phyloP scores from a whole-genome alignment of 2,113 vertebrate species.

The Saguinus midas region DNA sequence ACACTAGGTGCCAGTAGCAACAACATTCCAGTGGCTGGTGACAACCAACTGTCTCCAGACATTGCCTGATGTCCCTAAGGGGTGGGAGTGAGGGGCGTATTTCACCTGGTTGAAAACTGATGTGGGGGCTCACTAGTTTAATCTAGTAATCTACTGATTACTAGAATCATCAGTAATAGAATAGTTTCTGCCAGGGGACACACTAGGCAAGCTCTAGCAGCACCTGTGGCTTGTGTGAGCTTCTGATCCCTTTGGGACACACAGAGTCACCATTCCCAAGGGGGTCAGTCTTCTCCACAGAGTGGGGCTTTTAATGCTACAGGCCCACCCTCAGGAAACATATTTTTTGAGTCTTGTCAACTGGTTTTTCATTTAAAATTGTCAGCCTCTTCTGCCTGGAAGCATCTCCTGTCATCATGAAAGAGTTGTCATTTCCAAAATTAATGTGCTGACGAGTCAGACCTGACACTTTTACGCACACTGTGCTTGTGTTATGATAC shows the following conservation, averaged over 20 bases:
- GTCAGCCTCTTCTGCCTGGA: slow-evolving; percentile 17
- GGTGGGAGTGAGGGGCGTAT: too few relatives aligned
- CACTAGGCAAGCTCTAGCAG: neutral
- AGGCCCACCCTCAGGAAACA: neutral
- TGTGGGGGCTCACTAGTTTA: too few relatives aligned
- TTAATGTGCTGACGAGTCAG: neutral
- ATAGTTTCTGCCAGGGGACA: neutral
- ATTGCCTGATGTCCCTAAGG: neutral
- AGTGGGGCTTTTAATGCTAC: neutral
- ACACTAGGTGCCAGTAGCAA: neutral
- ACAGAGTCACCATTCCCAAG: neutral
- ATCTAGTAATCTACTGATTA: too few relatives aligned
- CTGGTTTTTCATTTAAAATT: slow-evolving; percentile 51
- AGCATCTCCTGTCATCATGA: slow-evolving; percentile 40
- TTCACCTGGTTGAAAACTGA: neutral
- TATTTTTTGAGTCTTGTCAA: slow-evolving; percentile 10
- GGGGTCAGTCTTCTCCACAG: neutral
- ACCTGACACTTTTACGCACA: slow-evolving; percentile 24
- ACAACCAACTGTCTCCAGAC: slow-evolving; percentile 23
- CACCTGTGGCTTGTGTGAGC: neutral
- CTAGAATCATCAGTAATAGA: neutral
- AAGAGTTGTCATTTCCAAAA: slow-evolving; percentile 66
- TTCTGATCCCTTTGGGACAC: neutral
- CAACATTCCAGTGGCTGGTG: neutral
- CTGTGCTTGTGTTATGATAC: slow-evolving; percentile 41